Base-by-base conservation (phyloP, 2,888 invertebrate species). In the Drosophila monieri region DNA sequence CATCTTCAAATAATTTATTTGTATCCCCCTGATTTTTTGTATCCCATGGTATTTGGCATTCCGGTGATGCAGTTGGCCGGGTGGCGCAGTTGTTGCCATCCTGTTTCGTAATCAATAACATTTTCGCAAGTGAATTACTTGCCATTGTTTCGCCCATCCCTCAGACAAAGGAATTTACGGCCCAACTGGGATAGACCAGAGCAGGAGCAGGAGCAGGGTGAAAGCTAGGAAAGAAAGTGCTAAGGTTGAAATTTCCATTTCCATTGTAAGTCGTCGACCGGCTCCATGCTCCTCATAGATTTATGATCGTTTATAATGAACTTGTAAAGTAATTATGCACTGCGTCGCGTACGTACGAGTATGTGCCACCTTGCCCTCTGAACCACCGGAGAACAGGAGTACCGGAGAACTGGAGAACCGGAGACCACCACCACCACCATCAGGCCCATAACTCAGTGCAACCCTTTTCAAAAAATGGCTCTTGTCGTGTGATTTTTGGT, bases 291-390 rank as follows among this genome's bases (percentile, higher is more conserved):
- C 46, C 62, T 77, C 81, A 88, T 88, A 89, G 90, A 91, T 90
- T 90, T 90, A 91, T 90, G 89, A 89, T 84, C 88, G 76, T 90
- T 89, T 90, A 90, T 91, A 91, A 91, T 91, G 90, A 91, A 90
- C 91, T 90, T 91, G 90, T 90, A 90, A 91, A 91, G 91, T 90
- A 91, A 91, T 91, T 91, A 90, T 91, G 90, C 90, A 79, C 71
- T 80, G 78, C 74, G 73, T 74, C 75, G 83, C 79, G 76, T 76
- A 77, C 74, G 69, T 54, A 73, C 46, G 53, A 57, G 57, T 46
- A 73, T 74, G 70, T 68, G 69, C 74, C 73, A 77, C 80, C 73
- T 61, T 60, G 58, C 53, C 57, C 57, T 44, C 54, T n/a, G 55
- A 44, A 14, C 37, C 37, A 30, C 55, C 25, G 58, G 44, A 60